Evolutionary conservation across 2,888 invertebrate species (phyloP).

Genomic region (Phyto melanocephala): DNA sequence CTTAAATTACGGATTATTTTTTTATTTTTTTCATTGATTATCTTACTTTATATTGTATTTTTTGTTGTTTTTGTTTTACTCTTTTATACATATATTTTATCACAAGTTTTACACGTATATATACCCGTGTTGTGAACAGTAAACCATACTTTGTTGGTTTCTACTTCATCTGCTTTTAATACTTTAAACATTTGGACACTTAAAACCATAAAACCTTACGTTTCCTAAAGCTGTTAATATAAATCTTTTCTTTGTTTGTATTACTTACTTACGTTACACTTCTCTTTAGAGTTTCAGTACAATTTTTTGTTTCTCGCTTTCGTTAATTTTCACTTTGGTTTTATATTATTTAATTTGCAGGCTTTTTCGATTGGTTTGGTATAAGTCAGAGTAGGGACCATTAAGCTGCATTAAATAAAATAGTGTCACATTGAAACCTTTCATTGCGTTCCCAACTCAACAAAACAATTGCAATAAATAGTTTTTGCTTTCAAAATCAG

Average conservation of each 20-base stretch:
- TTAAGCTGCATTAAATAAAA: slow-evolving; percentile 58
- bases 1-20: no score
- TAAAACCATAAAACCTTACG: slow-evolving; percentile 56
- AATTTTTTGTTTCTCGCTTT: neutral
- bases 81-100: no score
- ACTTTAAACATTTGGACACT: slow-evolving; percentile 35
- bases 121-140: no score
- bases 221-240: slow-evolving; percentile 43
- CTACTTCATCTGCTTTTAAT: slow-evolving; percentile 45
- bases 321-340: neutral
- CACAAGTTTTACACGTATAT: no score
- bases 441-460: slow-evolving; percentile 50
- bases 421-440: slow-evolving; percentile 60
- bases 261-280: slow-evolving; percentile 10
- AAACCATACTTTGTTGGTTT: no score
- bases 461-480: slow-evolving; percentile 38
- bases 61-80: no score
- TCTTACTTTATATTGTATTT: no score
- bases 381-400: neutral
- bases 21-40: no score
- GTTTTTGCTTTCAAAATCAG: neutral
- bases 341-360: neutral
- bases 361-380: neutral
- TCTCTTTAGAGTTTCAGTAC: neutral
- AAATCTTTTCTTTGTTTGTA: slow-evolving; percentile 2